Percentiles rank a stretch among this genome's conserved stretches.
phyloP scores from a whole-genome alignment of 2,888 invertebrate genomes.

The Willowsia nigromaculata region DNA sequence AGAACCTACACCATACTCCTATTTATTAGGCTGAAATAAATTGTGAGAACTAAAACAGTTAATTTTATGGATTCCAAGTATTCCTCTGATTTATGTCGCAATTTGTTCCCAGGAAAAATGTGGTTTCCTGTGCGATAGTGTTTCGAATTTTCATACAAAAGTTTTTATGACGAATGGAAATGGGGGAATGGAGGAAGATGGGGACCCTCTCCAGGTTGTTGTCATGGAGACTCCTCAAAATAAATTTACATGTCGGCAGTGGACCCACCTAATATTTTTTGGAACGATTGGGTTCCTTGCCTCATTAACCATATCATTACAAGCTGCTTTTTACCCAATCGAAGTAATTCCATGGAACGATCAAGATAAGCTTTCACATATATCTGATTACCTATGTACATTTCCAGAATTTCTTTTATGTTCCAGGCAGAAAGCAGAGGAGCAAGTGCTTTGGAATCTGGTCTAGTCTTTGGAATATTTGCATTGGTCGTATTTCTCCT shows the following conservation, averaged over 20 bases:
- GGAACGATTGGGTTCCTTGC: slow-evolving; percentile 91
- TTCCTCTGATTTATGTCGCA: too few species aligned
- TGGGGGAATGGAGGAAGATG: too few species aligned
- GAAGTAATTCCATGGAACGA: slow-evolving; percentile 84
- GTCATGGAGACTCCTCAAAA: too few species aligned
- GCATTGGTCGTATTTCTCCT: slow-evolving; percentile 48
- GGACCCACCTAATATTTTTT: slow-evolving; percentile 88
- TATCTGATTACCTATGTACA: background rate
- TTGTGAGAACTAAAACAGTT: too few species aligned
- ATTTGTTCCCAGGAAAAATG: too few species aligned
- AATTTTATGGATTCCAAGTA: too few species aligned
- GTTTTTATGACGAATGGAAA: too few species aligned
- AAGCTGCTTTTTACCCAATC: slow-evolving; percentile 92
- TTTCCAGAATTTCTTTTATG: background rate
- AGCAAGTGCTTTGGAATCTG: slow-evolving; percentile 86
- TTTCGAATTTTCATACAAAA: too few species aligned
- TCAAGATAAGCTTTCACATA: background rate
- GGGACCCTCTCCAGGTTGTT: too few species aligned
- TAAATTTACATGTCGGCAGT: slow-evolving; percentile 83
- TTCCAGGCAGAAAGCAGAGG: slow-evolving; percentile 90
- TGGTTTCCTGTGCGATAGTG: too few species aligned
- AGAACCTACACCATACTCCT: too few species aligned
- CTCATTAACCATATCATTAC: slow-evolving; percentile 90
- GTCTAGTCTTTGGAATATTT: slow-evolving; percentile 88
- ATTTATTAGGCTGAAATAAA: too few species aligned